These are phyloP conservation scores for Clinocottus analis DNA, from an alignment of 2,113 vertebrate genomes.

Conservation along the genomic window DNA sequence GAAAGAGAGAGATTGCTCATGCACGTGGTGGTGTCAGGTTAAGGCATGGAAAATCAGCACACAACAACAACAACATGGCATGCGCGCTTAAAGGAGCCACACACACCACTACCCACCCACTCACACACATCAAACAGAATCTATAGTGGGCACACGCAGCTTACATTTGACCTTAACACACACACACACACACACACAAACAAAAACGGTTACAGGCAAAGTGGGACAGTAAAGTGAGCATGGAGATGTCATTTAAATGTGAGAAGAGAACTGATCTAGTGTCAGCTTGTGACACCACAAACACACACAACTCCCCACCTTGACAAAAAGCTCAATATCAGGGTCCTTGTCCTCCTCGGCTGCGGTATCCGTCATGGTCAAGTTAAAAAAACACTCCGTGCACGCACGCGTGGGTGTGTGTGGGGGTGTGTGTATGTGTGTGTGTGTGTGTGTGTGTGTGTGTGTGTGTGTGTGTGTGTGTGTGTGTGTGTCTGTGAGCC, in stretches of 20 bases:
- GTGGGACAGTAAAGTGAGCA: not conserved
- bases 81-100: constrained; percentile 51
- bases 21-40: constrained; percentile 75
- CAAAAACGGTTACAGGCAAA: not conserved
- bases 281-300: constrained; percentile 1
- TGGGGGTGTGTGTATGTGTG: constrained; percentile 35
- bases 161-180: not conserved
- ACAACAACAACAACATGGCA: constrained; percentile 73
- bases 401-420: constrained; percentile 31
- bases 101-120: not conserved
- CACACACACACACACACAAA: not conserved
- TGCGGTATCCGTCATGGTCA: constrained; percentile 71
- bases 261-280: not conserved
- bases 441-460: constrained; percentile 20
- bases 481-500: not conserved
- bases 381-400: too few species aligned
- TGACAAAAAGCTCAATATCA: constrained; percentile 80
- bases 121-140: not conserved
- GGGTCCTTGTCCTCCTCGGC: constrained; percentile 77
- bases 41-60: constrained; percentile 74
- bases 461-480: not conserved
- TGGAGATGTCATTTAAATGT: not conserved
- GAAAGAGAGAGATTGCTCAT: constrained; percentile 69
- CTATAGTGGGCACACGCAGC: not conserved
- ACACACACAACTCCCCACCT: constrained; percentile 62